phyloP scores from a whole-genome alignment of 2,797 vertebrate genomes.

The Enteromius paludinosus region DNA sequence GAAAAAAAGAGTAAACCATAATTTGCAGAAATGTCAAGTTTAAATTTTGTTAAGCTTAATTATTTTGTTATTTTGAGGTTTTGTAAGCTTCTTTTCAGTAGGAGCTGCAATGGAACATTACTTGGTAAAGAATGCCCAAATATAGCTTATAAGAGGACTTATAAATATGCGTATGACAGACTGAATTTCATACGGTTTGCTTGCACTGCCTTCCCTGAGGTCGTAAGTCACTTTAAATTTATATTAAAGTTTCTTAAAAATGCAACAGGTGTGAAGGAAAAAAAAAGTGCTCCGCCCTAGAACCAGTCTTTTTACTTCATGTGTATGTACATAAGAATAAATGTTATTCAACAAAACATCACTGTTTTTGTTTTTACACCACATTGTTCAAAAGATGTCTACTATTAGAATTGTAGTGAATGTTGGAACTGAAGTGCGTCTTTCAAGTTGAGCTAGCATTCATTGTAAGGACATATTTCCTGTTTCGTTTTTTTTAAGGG shows the following conservation, averaged over 20 bases:
- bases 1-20: neutral
- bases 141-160: neutral
- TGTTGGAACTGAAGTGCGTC: neutral
- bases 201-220: neutral
- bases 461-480: neutral
- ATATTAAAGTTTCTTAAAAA: neutral
- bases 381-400: neutral
- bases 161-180: neutral
- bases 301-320: neutral
- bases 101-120: neutral
- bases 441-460: neutral
- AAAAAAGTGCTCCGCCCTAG: neutral
- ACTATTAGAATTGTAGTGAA: neutral
- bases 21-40: neutral
- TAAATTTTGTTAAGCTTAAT: neutral
- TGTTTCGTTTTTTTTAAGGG: neutral
- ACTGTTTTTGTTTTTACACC: neutral
- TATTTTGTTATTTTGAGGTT: too few species aligned
- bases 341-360: neutral
- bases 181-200: neutral
- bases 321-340: neutral
- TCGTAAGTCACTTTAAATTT: neutral
- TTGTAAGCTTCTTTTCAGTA: neutral
- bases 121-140: neutral
- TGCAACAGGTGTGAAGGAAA: neutral